Base-by-base conservation (phyloP, 2,113 vertebrate genomes). In the Cephalopholis sonnerati region DNA sequence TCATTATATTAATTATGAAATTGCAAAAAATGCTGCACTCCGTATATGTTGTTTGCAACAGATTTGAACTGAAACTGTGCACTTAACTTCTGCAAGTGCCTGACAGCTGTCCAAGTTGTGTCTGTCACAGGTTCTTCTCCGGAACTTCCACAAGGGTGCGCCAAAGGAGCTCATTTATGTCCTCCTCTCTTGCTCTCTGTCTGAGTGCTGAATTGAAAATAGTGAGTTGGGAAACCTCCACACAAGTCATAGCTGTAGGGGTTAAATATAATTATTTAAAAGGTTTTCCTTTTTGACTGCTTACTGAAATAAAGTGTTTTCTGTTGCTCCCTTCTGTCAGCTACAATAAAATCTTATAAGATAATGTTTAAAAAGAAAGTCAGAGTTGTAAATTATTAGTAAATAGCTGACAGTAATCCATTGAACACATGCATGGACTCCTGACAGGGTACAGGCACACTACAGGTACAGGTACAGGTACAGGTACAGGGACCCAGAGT, bases 271-370 rank as follows among this genome's bases (percentile, higher is more conserved):
- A 55, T n/a, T 46, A 50, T 57, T 39, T 29, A 3, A 55, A 54
- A 1, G 41, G 6, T 41, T 22, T 27, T 53, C 63, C 32, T 70
- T 29, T 70, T 48, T 29, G 29, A 10, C 17, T 48, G 9, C 5
- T 54, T 10, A 20, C n/a, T 8, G 16, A 51, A n/a, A 41, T 9
- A 41, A 54, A 48, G 13, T 12, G 10, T 41, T 58, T 70, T 58
- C 24, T 80, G n/a, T 66, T 55, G 46, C 54, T 54, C 67, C 73
- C 50, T 85, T 39, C 36, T 39, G 53, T 64, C 29, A 76, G 12
- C 65, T 65, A 20, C 7, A 17, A 25, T 15, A 36, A 46, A 27
- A 29, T 36, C 1, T 24, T 22, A n/a, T 6, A 48, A 29, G 29
- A 44, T 66, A 66, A 25, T 10, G n/a, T 66, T 67, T 0, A 46